These are phyloP conservation scores for Origma solitaria DNA, from an alignment of 2,113 vertebrate genomes.

Conservation along the genomic window DNA sequence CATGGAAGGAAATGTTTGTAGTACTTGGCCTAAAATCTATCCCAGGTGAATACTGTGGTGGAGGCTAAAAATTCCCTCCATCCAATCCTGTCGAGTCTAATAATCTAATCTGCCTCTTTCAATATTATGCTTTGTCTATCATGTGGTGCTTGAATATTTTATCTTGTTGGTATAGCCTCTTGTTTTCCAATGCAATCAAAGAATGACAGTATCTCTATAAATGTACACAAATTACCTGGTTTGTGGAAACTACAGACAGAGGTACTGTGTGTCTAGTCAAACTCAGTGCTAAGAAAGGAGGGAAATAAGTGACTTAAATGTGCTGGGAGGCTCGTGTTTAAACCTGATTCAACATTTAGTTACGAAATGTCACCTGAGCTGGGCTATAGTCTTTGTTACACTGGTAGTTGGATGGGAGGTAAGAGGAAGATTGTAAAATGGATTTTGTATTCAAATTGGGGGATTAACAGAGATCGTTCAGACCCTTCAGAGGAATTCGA, in stretches of 20 bases:
- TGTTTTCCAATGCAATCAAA: not conserved
- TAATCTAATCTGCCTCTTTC: constrained; percentile 30
- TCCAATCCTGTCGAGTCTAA: not conserved
- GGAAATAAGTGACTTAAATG: not conserved
- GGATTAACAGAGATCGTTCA: not conserved
- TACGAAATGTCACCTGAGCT: not conserved
- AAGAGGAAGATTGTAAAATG: not conserved
- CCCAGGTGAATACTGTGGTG: not conserved
- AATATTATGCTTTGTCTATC: not conserved
- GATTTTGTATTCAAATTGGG: not conserved
- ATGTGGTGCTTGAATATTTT: constrained; percentile 3
- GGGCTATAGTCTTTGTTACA: not conserved
- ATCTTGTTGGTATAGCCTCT: not conserved
- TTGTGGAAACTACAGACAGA: not conserved
- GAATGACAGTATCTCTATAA: not conserved
- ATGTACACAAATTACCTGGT: not conserved
- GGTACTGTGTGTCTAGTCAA: not conserved
- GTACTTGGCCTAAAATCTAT: not conserved
- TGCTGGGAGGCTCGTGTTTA: not conserved
- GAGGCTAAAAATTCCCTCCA: not conserved
- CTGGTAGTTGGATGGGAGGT: not conserved
- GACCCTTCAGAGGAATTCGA: not conserved
- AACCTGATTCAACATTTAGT: not conserved
- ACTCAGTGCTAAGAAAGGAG: not conserved
- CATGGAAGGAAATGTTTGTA: not conserved